A percentile compares a stretch with the other conserved stretches of the same genome.
Evolutionary conservation across 1,140 invertebrate species (phyloP).

Genomic region (Microplitis mediator): DNA sequence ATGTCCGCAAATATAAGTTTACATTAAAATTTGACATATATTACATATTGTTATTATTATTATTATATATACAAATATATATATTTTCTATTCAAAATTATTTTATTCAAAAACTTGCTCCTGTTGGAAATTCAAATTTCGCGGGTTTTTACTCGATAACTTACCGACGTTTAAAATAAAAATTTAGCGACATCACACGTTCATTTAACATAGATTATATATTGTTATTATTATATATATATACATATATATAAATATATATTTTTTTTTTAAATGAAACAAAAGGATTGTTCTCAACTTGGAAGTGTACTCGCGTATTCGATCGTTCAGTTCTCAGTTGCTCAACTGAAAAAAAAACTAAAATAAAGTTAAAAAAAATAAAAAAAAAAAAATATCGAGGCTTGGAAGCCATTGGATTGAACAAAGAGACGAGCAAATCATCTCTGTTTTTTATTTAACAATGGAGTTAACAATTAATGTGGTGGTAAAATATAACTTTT

Average conservation of each 20-base stretch:
- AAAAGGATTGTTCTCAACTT: neutral
- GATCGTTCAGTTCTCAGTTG: neutral
- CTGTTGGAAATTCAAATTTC: too few relatives aligned
- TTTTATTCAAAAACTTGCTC: too few relatives aligned
- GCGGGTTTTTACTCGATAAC: too few relatives aligned
- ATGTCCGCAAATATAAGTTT: too few relatives aligned
- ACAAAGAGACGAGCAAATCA: neutral
- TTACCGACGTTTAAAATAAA: too few relatives aligned
- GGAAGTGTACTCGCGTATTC: neutral
- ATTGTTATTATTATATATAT: neutral
- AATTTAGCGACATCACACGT: too few relatives aligned
- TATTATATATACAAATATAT: too few relatives aligned
- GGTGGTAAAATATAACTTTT: neutral
- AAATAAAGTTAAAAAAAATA: too few relatives aligned
- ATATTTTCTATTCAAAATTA: too few relatives aligned
- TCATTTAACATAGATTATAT: too few relatives aligned
- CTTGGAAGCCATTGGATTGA: neutral
- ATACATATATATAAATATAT: neutral
- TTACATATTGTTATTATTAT: too few relatives aligned
- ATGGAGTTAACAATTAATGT: neutral
- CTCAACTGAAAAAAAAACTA: constrained; percentile 7
- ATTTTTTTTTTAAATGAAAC: neutral
- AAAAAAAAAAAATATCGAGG: neutral
- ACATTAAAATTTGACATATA: too few relatives aligned
- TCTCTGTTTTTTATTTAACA: neutral